Evolutionary conservation across 2,797 vertebrate species (phyloP).

Genomic region (Adrianichthys oophorus): DNA sequence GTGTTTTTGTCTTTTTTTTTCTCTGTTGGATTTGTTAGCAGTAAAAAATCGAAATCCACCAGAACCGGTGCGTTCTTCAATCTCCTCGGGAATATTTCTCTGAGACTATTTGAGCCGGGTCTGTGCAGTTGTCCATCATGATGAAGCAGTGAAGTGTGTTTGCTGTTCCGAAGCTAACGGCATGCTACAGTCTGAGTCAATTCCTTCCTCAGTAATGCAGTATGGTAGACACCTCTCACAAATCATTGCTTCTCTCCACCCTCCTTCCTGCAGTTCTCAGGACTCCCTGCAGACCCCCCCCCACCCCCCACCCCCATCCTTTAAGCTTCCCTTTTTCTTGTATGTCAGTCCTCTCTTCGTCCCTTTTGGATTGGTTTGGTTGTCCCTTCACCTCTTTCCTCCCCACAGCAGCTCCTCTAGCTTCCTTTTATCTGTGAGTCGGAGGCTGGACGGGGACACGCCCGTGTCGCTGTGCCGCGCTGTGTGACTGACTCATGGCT

Average conservation of each 20-base stretch:
- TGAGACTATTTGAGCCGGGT: constrained; percentile 49
- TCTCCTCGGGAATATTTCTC: not conserved
- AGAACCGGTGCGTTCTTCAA: not conserved
- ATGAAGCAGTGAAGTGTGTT: constrained; percentile 43
- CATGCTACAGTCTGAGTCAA: constrained; percentile 47
- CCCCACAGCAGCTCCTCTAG: constrained; percentile 53
- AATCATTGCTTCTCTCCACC: constrained; percentile 38
- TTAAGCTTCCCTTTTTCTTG: not conserved
- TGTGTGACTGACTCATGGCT: constrained; percentile 62
- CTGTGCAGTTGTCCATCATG: constrained; percentile 41
- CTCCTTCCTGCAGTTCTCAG: constrained; percentile 38
- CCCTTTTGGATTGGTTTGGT: constrained; percentile 21
- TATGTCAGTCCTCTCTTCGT: constrained; percentile 4
- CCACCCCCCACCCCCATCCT: not conserved
- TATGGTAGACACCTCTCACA: constrained; percentile 44
- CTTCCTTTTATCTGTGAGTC: constrained; percentile 61
- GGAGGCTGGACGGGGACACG: constrained; percentile 56
- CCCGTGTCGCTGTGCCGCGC: constrained; percentile 53
- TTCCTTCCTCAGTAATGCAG: constrained; percentile 46
- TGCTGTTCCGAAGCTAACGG: constrained; percentile 42
- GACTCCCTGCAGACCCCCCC: constrained; percentile 34
- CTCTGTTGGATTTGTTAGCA: constrained; percentile 19
- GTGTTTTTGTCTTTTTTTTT: not conserved
- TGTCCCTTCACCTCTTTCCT: constrained; percentile 38
- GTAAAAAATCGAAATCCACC: constrained; percentile 5